These are phyloP conservation scores for Campylomormyrus numenius DNA, from an alignment of 2,113 vertebrate species.

Conservation along the genomic window DNA sequence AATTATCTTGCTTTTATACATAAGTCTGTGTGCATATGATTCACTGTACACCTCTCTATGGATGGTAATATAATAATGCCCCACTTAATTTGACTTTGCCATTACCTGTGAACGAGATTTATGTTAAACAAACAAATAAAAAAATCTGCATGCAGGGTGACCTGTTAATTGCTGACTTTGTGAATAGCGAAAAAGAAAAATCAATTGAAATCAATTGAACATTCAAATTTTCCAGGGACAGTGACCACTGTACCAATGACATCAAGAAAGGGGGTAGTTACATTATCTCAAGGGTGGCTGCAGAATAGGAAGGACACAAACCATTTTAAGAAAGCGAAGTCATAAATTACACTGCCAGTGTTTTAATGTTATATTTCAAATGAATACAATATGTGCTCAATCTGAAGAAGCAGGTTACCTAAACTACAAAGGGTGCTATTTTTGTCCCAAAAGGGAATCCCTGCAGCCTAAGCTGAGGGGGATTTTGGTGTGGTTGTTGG, in stretches of 20 bases:
- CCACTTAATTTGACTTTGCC: not conserved
- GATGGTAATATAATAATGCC: not conserved
- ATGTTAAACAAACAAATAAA: not conserved
- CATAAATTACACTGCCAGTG: not conserved
- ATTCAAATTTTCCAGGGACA: not conserved
- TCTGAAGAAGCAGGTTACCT: not conserved
- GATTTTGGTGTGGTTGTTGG: not conserved
- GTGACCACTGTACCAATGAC: not conserved
- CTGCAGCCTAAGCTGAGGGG: not conserved
- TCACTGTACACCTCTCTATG: not conserved
- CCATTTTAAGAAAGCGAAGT: not conserved
- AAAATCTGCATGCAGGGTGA: not conserved
- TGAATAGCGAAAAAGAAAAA: not conserved
- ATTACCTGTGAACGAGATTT: not conserved
- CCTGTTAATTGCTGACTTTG: not conserved
- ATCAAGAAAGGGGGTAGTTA: not conserved
- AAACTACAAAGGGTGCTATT: not conserved
- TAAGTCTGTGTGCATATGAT: not conserved
- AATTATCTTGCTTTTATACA: not conserved
- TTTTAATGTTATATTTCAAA: not conserved
- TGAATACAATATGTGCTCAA: not conserved
- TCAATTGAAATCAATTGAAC: too few relatives aligned
- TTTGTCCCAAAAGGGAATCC: not conserved
- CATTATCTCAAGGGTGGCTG: not conserved
- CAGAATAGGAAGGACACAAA: not conserved